Conservation (phyloP, 2,113 vertebrate genomes). For the Candoia aspera region DNA sequence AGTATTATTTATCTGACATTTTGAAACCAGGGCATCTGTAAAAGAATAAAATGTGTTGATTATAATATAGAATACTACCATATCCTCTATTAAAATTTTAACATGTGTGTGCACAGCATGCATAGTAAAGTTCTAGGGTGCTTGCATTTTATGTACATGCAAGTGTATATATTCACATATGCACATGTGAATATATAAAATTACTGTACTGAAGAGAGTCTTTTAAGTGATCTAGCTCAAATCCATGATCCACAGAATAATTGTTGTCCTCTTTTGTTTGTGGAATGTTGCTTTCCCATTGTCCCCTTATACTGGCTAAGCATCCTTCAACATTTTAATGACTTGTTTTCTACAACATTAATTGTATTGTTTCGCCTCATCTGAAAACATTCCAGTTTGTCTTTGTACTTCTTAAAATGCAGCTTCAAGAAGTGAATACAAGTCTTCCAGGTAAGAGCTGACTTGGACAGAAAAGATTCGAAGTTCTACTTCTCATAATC, state of each 20-base stretch:
- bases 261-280: too few species aligned
- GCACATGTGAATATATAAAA: not conserved
- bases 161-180: not conserved
- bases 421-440: not conserved
- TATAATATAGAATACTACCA: not conserved
- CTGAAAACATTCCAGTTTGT: not conserved
- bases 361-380: not conserved
- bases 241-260: not conserved
- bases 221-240: not conserved
- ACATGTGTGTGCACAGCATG: not conserved
- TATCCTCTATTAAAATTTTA: not conserved
- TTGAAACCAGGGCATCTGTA: not conserved
- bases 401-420: not conserved
- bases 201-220: not conserved
- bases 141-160: not conserved
- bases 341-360: not conserved
- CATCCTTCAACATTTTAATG: not conserved
- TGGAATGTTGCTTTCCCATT: not conserved
- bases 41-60: not conserved
- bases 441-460: not conserved
- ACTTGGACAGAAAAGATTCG: not conserved
- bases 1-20: not conserved
- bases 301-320: not conserved
- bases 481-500: not conserved
- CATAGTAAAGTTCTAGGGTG: not conserved